Conservation (phyloP, 1,140 invertebrate genomes). For the Hyphantria cunea region DNA sequence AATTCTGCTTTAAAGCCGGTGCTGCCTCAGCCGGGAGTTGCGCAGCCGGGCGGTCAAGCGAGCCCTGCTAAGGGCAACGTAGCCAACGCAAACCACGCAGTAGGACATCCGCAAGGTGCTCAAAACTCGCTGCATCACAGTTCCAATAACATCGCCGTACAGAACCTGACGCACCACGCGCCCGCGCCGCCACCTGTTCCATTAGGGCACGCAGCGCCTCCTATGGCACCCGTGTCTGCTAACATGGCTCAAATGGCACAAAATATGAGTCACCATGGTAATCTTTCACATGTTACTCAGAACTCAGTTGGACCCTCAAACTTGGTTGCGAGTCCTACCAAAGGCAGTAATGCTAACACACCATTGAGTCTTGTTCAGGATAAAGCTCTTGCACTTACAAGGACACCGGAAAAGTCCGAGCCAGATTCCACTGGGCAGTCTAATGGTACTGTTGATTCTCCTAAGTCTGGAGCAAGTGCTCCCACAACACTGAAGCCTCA, state of each 20-base stretch:
- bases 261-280: constrained; percentile 78
- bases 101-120: constrained; percentile 64
- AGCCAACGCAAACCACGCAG: constrained; percentile 62
- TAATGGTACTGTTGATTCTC: constrained; percentile 72
- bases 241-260: constrained; percentile 78
- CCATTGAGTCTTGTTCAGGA: constrained; percentile 73
- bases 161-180: constrained; percentile 67
- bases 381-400: constrained; percentile 66
- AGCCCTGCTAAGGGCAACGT: constrained; percentile 72
- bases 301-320: constrained; percentile 52
- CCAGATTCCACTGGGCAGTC: constrained; percentile 62
- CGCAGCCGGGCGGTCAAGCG: constrained; percentile 70
- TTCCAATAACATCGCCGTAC: constrained; percentile 62
- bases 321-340: constrained; percentile 58
- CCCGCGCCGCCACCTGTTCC: constrained; percentile 44
- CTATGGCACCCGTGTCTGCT: constrained; percentile 70
- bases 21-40: constrained; percentile 74
- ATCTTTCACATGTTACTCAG: constrained; percentile 67
- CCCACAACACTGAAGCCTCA: constrained; percentile 60
- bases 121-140: constrained; percentile 65
- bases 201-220: constrained; percentile 56
- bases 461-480: constrained; percentile 59
- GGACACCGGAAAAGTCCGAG: constrained; percentile 74
- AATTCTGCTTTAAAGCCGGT: constrained; percentile 83
- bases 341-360: constrained; percentile 49